A percentile compares a stretch with the other conserved stretches of the same genome.
phyloP scores from a whole-genome alignment of 2,888 invertebrate species.

The Dioctria linearis region DNA sequence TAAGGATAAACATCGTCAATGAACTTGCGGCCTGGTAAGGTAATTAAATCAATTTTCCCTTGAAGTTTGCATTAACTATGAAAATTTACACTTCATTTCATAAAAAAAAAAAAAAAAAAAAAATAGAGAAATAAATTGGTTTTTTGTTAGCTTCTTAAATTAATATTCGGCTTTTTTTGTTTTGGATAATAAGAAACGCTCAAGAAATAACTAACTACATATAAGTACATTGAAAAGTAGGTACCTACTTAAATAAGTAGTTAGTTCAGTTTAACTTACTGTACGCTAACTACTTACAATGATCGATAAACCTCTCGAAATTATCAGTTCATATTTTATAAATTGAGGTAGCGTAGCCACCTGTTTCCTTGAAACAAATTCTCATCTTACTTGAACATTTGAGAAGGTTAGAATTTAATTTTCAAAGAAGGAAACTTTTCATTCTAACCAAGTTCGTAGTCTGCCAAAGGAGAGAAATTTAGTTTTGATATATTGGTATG shows the following conservation, averaged over 20 bases:
- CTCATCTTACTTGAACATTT: neutral
- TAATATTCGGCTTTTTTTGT: neutral
- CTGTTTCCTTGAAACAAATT: neutral
- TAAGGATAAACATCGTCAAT: conserved; percentile 25
- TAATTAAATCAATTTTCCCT: conserved; percentile 1
- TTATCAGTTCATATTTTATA: neutral
- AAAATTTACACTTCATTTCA: too few relatives aligned
- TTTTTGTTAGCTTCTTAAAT: neutral
- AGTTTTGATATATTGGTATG: too few relatives aligned
- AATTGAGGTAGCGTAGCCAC: neutral
- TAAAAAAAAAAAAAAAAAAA: too few relatives aligned
- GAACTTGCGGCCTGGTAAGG: neutral
- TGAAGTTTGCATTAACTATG: neutral
- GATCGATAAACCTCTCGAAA: neutral
- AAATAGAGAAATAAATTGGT: neutral
- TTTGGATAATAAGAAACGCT: too few relatives aligned
- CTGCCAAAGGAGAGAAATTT: too few relatives aligned
- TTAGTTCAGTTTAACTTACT: neutral
- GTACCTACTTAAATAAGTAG: neutral
- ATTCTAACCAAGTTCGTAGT: too few relatives aligned
- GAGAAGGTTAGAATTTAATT: too few relatives aligned
- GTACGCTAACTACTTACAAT: neutral
- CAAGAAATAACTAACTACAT: too few relatives aligned
- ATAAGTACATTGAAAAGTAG: neutral
- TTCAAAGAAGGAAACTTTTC: too few relatives aligned